Evolutionary conservation across 2,113 vertebrate species (phyloP), one percentile per base, ranked within the genome.

Genomic region (Panthera tigris): DNA sequence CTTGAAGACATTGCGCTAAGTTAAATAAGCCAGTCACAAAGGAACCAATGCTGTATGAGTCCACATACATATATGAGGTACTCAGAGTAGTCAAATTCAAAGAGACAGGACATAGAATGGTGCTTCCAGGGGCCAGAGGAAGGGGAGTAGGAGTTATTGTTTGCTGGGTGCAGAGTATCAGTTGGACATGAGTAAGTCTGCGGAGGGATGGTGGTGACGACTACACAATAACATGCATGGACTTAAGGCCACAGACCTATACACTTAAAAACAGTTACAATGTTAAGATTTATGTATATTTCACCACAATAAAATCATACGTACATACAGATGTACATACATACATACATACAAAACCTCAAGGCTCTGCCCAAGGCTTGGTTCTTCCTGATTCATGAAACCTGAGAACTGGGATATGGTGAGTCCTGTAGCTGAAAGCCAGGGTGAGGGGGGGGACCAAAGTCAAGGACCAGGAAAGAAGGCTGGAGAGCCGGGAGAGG

Each of bases 61-160:
- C 8, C 0, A 27, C 11, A 4, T 13, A 27, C 11, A 4, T 13
- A 9, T 1, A 33, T 1, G 18, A 36, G 13, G 87, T 29, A 36
- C 27, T n/a, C 13, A 6, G 57, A 27, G 33, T 7, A 8, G 27
- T 14, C 57, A 93, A 27, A 71, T 9, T 65, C n/a, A 55, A 6
- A 29, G n/a, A 82, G 68, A 76, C 33, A 45, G 63, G 23, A 84
- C 41, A 63, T 4, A 31, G 65, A 23, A 36, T 1, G 15, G 16
- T 39, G 50, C 4, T 19, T 6, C 25, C 31, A n/a, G 7, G 11
- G 69, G 63, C 73, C 69, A 9, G 36, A 31, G 65, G 33, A 14
- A n/a, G 36, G 36, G 8, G 13, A 63, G 41, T 1, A 4, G 29
- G 71, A n/a, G 27, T 41, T 50, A 1, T 1, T 15, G n/a, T 65